Percentiles rank a stretch among this genome's conserved stretches.
These are phyloP conservation scores for Camptogramma bilineatum DNA, from an alignment of 2,888 invertebrate genomes.

Conservation along the genomic window DNA sequence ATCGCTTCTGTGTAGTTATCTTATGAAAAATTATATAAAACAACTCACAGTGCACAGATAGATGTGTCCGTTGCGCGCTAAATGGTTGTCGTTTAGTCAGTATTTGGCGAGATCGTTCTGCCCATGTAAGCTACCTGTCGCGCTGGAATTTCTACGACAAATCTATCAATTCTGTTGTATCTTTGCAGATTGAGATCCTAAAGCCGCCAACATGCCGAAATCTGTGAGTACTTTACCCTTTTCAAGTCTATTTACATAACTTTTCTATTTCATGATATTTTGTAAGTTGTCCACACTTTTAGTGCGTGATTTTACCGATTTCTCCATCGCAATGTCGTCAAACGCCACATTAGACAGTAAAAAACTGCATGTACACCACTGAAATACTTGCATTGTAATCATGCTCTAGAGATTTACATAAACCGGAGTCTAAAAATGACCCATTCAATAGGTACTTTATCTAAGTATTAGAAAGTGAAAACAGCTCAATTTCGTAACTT, in stretches of 20 bases:
- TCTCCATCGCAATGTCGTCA: slow-evolving; percentile 73
- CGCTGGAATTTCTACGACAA: slow-evolving; percentile 56
- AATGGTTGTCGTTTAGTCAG: slow-evolving; percentile 53
- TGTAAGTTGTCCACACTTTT: slow-evolving; percentile 18
- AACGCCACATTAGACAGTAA: slow-evolving; percentile 38
- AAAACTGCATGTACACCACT: slow-evolving; percentile 26
- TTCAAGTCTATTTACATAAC: neutral
- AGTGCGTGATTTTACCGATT: slow-evolving; percentile 66
- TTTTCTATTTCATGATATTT: slow-evolving; percentile 15
- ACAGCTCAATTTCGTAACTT: slow-evolving; percentile 57
- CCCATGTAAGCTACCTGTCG: slow-evolving; percentile 58
- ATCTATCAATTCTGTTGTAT: slow-evolving; percentile 60
- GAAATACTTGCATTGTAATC: slow-evolving; percentile 6
- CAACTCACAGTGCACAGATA: slow-evolving; percentile 41
- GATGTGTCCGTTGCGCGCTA: slow-evolving; percentile 41
- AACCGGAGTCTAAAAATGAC: neutral
- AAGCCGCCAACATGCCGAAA: slow-evolving; percentile 87
- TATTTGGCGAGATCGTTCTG: slow-evolving; percentile 60
- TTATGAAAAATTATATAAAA: slow-evolving; percentile 59
- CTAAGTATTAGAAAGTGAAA: slow-evolving; percentile 47
- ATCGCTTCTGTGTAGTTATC: slow-evolving; percentile 56
- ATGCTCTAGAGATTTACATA: slow-evolving; percentile 6
- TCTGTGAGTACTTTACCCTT: slow-evolving; percentile 80
- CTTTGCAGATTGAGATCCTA: slow-evolving; percentile 81
- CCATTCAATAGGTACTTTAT: slow-evolving; percentile 12